Conservation (phyloP, 2,888 invertebrate genomes). For the Mythimna vitellina region DNA sequence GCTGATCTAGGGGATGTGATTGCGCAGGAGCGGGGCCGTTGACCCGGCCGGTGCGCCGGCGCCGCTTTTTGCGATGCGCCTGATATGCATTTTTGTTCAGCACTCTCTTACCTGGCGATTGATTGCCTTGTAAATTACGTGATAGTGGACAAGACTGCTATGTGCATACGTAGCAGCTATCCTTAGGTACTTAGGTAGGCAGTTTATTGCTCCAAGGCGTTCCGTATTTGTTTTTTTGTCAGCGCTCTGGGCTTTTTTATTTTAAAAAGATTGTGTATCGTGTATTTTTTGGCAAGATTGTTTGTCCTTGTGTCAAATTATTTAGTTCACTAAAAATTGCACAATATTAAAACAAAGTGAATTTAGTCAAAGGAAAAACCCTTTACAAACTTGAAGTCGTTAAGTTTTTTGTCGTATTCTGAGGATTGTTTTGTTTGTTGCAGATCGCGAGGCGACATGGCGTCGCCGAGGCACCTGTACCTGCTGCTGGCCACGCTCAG, state of each 20-base stretch:
- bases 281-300: neutral
- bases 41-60: constrained; percentile 57
- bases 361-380: constrained; percentile 8
- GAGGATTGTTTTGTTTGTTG: constrained; percentile 63
- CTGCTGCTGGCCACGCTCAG: constrained; percentile 70
- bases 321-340: neutral
- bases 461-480: constrained; percentile 70
- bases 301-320: constrained; percentile 5
- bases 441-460: constrained; percentile 80
- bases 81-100: constrained; percentile 56
- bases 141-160: constrained; percentile 24
- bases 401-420: neutral
- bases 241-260: neutral
- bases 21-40: constrained; percentile 58
- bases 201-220: neutral
- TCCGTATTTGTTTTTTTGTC: neutral
- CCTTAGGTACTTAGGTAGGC: neutral
- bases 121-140: constrained; percentile 42
- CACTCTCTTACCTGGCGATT: constrained; percentile 34
- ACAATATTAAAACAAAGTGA: neutral
- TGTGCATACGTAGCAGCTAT: constrained; percentile 8
- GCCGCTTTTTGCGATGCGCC: constrained; percentile 62
- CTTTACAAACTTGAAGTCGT: neutral
- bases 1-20: constrained; percentile 64
- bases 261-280: neutral